These are phyloP conservation scores for Drosophila phalerata DNA, from an alignment of 2,888 invertebrate genomes.

Conservation along the genomic window DNA sequence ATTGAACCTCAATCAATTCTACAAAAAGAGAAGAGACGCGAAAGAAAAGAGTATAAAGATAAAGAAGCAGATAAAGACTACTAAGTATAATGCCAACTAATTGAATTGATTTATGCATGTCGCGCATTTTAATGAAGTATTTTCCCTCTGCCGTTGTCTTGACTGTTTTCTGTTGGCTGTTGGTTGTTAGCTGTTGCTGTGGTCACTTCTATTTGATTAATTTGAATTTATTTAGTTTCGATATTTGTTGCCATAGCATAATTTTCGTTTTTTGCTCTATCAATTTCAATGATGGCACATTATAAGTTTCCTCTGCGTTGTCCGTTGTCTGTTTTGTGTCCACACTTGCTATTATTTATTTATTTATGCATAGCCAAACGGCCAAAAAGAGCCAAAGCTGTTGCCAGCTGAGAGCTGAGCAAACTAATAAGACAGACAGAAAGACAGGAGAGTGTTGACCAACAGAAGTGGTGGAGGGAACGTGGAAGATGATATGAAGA, in stretches of 20 bases:
- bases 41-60: constrained; percentile 10
- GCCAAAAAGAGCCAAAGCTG: constrained; percentile 25
- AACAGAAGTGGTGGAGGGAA: neutral
- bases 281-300: constrained; percentile 66
- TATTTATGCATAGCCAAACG: constrained; percentile 66
- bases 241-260: constrained; percentile 50
- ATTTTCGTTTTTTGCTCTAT: constrained; percentile 61
- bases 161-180: neutral
- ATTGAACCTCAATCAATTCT: constrained; percentile 9
- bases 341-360: constrained; percentile 77
- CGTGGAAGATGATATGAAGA: constrained; percentile 8
- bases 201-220: constrained; percentile 60
- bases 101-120: constrained; percentile 80
- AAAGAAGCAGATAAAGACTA: constrained; percentile 27
- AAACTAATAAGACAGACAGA: constrained; percentile 28
- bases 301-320: constrained; percentile 54
- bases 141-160: constrained; percentile 24
- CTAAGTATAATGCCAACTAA: constrained; percentile 69
- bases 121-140: constrained; percentile 69
- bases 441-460: neutral
- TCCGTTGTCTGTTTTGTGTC: constrained; percentile 67
- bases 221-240: constrained; percentile 73
- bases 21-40: neutral
- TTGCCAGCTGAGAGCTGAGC: constrained; percentile 33
- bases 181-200: constrained; percentile 1